Base-by-base conservation (phyloP, 2,888 invertebrate species). In the Blera fallax region DNA sequence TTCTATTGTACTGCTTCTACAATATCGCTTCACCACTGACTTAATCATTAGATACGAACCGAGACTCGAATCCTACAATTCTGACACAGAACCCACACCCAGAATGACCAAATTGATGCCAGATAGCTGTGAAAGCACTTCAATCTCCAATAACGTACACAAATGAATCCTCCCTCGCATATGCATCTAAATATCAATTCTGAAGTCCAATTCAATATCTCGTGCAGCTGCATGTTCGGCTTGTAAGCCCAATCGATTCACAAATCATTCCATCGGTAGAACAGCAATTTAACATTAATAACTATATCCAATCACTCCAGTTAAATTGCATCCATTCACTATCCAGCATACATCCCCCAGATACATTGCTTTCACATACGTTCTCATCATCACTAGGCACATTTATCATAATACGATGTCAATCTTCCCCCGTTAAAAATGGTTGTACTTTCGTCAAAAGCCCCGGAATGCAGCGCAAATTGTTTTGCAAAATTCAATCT, bases 331-430 rank as follows among this genome's bases (percentile, higher is more conserved):
- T 76, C 67, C 67, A 52, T 62, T 62, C 21, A 56, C 16, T 11
- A 29, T 11, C 5, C 62, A 37, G 24, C 14, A 10, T 5, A 40
- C 14, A 14, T 14, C 4, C 21, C 10, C 21, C n/a, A n/a, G n/a
- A 10, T 11, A 8, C 52, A 29, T 10, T 3, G 27, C 37, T 3
- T 54, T 16, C 32, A 16, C 21, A 5, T 24, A 18, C 48, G 40
- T 48, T 29, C 3, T 45, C 78, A 40, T 45, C 5, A 8, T 14
- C 54, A 67, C 14, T 60, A 29, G 65, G 21, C n/a, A 37, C 45
- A 62, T 67, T 65, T 56, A 65, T 76, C 80, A 85, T 60, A 72
- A 77, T 72, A 70, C 80, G 60, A 76, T 67, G 77, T 56, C 65
- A 84, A 65, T 74, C 34, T 34, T 11, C 37, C 5, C 21, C 29